phyloP scores from a whole-genome alignment of 2,113 vertebrate genomes.

The Benthochromis sp. region DNA sequence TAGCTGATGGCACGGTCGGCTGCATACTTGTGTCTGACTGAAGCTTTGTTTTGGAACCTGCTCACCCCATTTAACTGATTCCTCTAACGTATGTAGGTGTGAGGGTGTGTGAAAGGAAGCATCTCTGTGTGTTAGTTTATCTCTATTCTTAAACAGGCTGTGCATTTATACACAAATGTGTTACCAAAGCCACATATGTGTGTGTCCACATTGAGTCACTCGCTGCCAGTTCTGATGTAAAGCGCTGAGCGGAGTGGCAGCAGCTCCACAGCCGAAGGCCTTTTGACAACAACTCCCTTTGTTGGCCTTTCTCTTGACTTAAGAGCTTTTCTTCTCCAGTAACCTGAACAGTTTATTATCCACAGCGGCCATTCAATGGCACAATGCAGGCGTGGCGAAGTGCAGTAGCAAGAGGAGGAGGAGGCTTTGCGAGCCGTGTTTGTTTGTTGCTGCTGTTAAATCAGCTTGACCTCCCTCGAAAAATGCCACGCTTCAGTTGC shows the following conservation, averaged over 20 bases:
- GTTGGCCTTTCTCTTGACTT: constrained; percentile 29
- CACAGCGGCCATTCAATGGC: not conserved
- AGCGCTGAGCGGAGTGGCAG: not conserved
- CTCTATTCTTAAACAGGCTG: not conserved
- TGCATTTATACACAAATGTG: not conserved
- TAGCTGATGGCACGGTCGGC: constrained; percentile 33
- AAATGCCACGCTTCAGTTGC: not conserved
- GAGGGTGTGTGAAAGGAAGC: not conserved
- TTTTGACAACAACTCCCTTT: constrained; percentile 30
- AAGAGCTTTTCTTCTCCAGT: constrained; percentile 47
- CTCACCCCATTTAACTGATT: constrained; percentile 11
- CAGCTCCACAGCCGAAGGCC: not conserved
- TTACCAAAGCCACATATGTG: not conserved
- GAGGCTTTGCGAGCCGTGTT: not conserved
- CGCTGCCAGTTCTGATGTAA: not conserved
- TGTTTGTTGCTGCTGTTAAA: constrained; percentile 29
- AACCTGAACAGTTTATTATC: constrained; percentile 48
- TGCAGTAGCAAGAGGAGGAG: not conserved
- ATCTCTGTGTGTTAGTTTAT: not conserved
- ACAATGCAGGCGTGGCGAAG: constrained; percentile 29
- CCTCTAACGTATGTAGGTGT: not conserved
- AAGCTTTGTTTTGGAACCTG: constrained; percentile 48
- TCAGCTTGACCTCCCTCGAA: constrained; percentile 10
- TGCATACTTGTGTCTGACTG: constrained; percentile 48
- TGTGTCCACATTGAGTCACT: not conserved